Evolutionary conservation across 2,888 invertebrate species (phyloP).

Genomic region (Desoria tigrina): DNA sequence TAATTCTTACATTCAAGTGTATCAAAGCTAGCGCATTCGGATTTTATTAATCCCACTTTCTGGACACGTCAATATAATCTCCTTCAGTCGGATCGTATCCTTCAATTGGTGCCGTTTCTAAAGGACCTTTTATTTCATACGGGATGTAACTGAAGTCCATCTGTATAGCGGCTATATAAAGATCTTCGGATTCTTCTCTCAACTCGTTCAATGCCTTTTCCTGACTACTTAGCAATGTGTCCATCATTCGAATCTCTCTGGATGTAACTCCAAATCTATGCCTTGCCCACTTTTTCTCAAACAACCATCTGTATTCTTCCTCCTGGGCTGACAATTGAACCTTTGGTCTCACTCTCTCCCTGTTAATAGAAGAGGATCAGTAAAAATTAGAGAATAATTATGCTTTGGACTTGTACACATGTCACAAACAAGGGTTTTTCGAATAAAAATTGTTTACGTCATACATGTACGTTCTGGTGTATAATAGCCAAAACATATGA

Average conservation of each 20-base stretch:
- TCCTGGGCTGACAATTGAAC: constrained; percentile 63
- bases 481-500: constrained; percentile 47
- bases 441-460: background rate
- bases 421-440: background rate
- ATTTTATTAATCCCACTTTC: constrained; percentile 69
- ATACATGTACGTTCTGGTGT: background rate
- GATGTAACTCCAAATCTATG: constrained; percentile 69
- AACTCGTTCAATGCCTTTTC: constrained; percentile 77
- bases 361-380: constrained; percentile 55
- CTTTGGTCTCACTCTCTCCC: constrained; percentile 62
- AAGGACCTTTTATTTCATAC: constrained; percentile 70
- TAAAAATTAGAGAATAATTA: background rate
- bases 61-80: constrained; percentile 79
- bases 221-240: constrained; percentile 70
- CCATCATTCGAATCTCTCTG: constrained; percentile 68
- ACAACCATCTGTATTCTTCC: constrained; percentile 65
- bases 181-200: constrained; percentile 75
- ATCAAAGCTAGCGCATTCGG: background rate
- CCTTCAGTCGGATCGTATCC: constrained; percentile 84
- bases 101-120: constrained; percentile 78
- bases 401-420: too few relatives aligned
- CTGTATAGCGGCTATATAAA: constrained; percentile 85
- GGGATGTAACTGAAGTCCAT: constrained; percentile 72
- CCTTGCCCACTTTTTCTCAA: constrained; percentile 75
- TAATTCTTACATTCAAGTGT: too few relatives aligned